Base-by-base conservation (phyloP, 2,888 invertebrate genomes). In the Serrognathus titanus region DNA sequence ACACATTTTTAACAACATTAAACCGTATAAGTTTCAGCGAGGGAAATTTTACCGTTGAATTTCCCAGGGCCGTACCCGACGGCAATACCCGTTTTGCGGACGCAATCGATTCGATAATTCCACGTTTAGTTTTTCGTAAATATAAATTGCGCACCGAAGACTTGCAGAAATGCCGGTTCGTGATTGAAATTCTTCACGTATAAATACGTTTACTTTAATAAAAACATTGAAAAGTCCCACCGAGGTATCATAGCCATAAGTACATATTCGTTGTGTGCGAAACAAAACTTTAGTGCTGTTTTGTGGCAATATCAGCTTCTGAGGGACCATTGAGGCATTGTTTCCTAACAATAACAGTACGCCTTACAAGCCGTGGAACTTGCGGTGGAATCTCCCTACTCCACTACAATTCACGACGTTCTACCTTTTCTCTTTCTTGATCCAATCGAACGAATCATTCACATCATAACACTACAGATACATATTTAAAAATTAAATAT, bases 241-340 rank as follows among this genome's bases (percentile, higher is more conserved):
- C 63, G 69, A 69, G 70, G 66, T 68, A 65, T 68, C 68, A 63
- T 66, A 68, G 68, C 64, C 65, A 66, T 69, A 69, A 71, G 71
- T 70, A 71, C 70, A 70, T 71, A 73, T 71, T 70, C 71, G 69
- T 65, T 70, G 67, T 72, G 71, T 70, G 71, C 55, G 66, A 69
- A 71, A 72, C 72, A 74, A 72, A 75, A 75, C 75, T 74, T 73
- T 73, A 75, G 75, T 72, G 73, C 70, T 71, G 70, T 75, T 74
- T 72, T 73, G 75, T 73, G 73, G 72, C 73, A 71, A 74, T 74
- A 71, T 72, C 71, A 67, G 71, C 67, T 69, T 71, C 73, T 67
- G 64, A 65, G 75, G 73, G 72, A 71, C 75, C 69, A 73, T 75
- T 74, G 69, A 69, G 68, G 69, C 71, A 72, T 71, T 71, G 72